Conservation (phyloP, 2,113 vertebrate species). For the Naja naja region DNA sequence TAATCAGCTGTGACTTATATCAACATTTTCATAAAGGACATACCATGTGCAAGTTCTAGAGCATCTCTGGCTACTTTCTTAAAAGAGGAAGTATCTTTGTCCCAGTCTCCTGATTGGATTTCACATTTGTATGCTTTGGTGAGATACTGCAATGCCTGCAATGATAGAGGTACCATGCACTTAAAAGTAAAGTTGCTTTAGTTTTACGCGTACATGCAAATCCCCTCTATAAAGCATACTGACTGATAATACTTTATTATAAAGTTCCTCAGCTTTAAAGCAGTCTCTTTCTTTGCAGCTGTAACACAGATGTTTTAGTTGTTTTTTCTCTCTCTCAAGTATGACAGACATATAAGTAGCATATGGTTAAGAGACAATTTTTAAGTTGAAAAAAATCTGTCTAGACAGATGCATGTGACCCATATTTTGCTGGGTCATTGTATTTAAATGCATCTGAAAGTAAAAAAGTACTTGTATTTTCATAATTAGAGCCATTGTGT, state of each 20-base stretch:
- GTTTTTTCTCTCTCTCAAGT: slow-evolving; percentile 37
- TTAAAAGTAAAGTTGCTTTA: slow-evolving; percentile 9
- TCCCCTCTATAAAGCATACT: not conserved
- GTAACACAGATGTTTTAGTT: slow-evolving; percentile 63
- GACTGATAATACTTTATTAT: slow-evolving; percentile 24
- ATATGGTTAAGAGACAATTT: slow-evolving; percentile 39
- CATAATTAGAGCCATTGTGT: slow-evolving; percentile 29
- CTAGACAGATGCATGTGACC: slow-evolving; percentile 69
- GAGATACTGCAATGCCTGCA: slow-evolving; percentile 88
- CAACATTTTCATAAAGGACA: slow-evolving; percentile 32
- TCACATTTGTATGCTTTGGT: slow-evolving; percentile 90
- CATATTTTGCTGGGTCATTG: slow-evolving; percentile 50
- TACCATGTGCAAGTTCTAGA: slow-evolving; percentile 82
- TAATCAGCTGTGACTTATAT: not conserved
- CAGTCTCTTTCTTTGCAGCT: slow-evolving; percentile 47
- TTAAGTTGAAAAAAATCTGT: slow-evolving; percentile 60
- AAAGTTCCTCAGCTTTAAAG: slow-evolving; percentile 17
- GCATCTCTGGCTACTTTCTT: slow-evolving; percentile 82
- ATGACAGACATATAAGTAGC: slow-evolving; percentile 51
- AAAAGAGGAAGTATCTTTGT: slow-evolving; percentile 82
- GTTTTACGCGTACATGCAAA: not conserved
- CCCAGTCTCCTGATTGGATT: slow-evolving; percentile 83
- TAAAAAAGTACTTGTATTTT: slow-evolving; percentile 43
- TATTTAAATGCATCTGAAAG: slow-evolving; percentile 55
- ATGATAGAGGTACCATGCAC: slow-evolving; percentile 33